Evolutionary conservation across 1,140 invertebrate genomes (phyloP), one percentile per base, ranked within the genome.

Genomic region (Neuroterus valhalla): DNA sequence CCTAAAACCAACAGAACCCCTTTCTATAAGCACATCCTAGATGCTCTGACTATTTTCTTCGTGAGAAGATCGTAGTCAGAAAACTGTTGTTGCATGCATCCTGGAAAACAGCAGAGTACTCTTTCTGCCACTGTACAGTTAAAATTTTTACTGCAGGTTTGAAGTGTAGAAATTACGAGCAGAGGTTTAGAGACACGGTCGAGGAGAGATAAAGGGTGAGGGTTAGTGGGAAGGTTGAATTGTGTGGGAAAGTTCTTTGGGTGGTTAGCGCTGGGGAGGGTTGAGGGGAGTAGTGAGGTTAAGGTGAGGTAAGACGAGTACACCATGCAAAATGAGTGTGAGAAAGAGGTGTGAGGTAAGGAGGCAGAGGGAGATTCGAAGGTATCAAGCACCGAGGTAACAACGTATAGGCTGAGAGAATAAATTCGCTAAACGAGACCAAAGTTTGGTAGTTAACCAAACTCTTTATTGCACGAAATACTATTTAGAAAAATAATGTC

Each of bases 401-500:
- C 81, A 79, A 82, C 81, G 71, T 80, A 75, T 78, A 75, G 78
- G 80, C 75, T 74, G 69, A 71, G 80, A 75, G 80, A 82, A 83
- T 87, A 87, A 87, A 87, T 87, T 85, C 80, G 80, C 81, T 84
- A 86, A 87, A 86, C 85, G 84, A 87, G 85, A 82, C 79, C 81
- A 83, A 87, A 87, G 83, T 87, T 87, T 83, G 84, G 85, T 87
- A 87, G 82, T 87, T 87, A 87, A 75, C 75, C 68, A 78, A 85
- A 84, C 83, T 86, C 83, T 87, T 86, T 86, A 87, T 85, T 85
- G 82, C 84, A 78, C 81, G 78, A 86, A 85, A 86, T 85, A 87
- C 86, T 87, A 87, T 87, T 87, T 87, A 87, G 85, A 86, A 87
- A 87, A 87, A 87, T 87, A 87, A 87, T 87, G 86, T 87, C 81